Conservation (phyloP, 2,113 vertebrate species). For the Synodontis membranacea region DNA sequence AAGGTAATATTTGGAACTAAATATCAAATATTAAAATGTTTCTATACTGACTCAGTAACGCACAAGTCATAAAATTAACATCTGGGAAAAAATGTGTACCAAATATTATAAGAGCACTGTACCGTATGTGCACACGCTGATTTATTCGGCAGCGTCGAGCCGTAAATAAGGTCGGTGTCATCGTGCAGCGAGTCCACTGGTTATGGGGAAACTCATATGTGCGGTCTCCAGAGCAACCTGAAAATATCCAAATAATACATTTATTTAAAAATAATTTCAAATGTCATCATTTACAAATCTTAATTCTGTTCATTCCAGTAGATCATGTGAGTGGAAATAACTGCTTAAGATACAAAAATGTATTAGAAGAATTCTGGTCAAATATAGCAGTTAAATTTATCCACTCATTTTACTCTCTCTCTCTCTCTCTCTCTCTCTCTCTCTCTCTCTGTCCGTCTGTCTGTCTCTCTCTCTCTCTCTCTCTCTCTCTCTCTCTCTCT, state of each 20-base stretch:
- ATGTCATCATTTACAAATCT: background rate
- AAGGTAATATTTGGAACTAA: background rate
- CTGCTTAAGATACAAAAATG: background rate
- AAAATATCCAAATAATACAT: background rate
- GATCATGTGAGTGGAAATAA: background rate
- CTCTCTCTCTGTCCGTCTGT: too few relatives aligned
- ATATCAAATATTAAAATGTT: background rate
- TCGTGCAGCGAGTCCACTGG: background rate
- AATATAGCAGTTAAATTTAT: background rate
- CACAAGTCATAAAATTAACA: background rate
- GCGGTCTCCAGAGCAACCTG: background rate
- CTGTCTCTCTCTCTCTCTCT: constrained; percentile 7
- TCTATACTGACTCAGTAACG: background rate
- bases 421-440: background rate
- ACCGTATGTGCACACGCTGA: background rate
- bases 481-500: background rate
- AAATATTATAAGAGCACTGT: background rate
- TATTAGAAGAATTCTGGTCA: background rate
- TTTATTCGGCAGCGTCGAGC: background rate
- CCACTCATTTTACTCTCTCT: background rate
- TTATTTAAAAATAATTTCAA: background rate
- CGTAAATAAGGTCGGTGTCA: background rate
- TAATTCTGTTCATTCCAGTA: background rate
- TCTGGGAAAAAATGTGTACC: too few relatives aligned
- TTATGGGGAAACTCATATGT: background rate